These are phyloP conservation scores for Yponomeuta cagnagella DNA, from an alignment of 2,888 invertebrate genomes.

Conservation along the genomic window DNA sequence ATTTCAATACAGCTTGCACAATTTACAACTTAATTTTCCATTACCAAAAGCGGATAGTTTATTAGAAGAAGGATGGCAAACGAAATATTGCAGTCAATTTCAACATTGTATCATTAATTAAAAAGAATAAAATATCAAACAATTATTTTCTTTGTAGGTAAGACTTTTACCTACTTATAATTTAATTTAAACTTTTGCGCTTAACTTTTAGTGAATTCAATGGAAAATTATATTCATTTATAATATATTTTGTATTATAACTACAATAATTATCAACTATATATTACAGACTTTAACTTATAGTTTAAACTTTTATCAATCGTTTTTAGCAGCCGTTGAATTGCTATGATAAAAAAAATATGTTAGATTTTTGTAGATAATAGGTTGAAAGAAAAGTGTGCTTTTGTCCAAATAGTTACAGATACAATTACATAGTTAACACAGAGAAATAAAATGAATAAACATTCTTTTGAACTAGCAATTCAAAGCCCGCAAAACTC, in stretches of 20 bases:
- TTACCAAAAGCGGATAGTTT: constrained; percentile 43
- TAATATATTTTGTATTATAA: constrained; percentile 74
- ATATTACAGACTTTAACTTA: constrained; percentile 73
- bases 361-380: neutral
- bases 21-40: constrained; percentile 46
- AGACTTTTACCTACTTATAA: constrained; percentile 17
- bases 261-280: constrained; percentile 73
- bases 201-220: constrained; percentile 68
- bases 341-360: constrained; percentile 31
- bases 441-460: neutral
- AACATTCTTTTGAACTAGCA: constrained; percentile 32
- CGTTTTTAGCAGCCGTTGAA: constrained; percentile 50
- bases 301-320: constrained; percentile 63
- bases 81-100: constrained; percentile 25
- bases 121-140: constrained; percentile 16
- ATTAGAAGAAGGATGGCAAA: constrained; percentile 62
- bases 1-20: constrained; percentile 67
- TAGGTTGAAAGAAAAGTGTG: too few species aligned
- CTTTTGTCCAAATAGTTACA: too few species aligned
- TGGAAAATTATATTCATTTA: constrained; percentile 75
- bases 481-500: constrained; percentile 49
- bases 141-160: constrained; percentile 24
- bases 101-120: constrained; percentile 4
- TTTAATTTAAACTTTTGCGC: constrained; percentile 42
- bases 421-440: neutral